Conservation (phyloP, 2,113 vertebrate species). For the Ageneiosus marmoratus region DNA sequence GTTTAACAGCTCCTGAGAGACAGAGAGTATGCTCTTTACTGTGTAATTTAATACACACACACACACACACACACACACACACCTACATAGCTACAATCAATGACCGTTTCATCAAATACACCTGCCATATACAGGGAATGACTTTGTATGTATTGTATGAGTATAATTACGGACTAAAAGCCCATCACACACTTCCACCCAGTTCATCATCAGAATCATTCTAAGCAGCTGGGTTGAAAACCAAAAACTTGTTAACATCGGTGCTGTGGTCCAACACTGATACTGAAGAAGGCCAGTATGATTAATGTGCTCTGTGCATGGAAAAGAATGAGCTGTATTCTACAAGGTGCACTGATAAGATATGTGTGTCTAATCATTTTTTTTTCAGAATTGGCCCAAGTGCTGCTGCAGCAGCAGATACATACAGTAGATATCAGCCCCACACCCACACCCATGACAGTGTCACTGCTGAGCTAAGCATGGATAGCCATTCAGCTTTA, state of each 20-base stretch:
- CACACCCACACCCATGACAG: neutral
- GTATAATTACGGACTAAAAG: neutral
- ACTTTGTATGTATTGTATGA: constrained; percentile 6
- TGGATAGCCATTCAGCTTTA: neutral
- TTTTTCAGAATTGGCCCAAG: neutral
- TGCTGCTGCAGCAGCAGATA: neutral
- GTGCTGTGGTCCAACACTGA: neutral
- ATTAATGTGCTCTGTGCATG: neutral
- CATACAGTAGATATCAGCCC: neutral
- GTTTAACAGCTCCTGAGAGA: constrained; percentile 80
- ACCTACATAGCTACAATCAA: neutral
- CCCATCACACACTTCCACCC: neutral
- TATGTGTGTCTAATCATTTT: neutral
- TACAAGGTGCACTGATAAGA: neutral
- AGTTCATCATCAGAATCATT: neutral
- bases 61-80: neutral
- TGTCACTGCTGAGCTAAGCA: neutral
- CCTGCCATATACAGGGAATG: neutral
- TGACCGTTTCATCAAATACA: neutral
- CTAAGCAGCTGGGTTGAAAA: neutral
- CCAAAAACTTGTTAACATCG: neutral
- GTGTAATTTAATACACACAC: neutral
- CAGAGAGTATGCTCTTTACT: neutral
- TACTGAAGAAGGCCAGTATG: neutral
- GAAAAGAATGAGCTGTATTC: neutral